These are phyloP conservation scores for Furcifer pardalis DNA, from an alignment of 2,797 vertebrate species.

Conservation along the genomic window DNA sequence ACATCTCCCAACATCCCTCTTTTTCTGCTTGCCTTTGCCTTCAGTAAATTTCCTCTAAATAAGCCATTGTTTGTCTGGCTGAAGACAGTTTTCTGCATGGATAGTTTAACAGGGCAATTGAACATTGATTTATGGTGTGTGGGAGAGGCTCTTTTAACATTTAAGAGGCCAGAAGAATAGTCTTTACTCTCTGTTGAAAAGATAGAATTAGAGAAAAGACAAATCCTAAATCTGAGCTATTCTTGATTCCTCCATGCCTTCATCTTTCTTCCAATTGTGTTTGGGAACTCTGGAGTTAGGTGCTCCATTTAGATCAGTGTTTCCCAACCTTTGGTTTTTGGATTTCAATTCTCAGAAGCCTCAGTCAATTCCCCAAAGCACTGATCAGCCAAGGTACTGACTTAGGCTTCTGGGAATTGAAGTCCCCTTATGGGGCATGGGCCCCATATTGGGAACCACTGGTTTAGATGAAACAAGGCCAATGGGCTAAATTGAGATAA, in stretches of 20 bases:
- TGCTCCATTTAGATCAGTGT: no score
- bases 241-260: neutral
- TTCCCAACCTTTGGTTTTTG: no score
- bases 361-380: no score
- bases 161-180: conserved; percentile 34
- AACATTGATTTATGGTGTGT: conserved; percentile 29
- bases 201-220: conserved; percentile 25
- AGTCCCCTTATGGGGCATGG: no score
- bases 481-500: conserved; percentile 18
- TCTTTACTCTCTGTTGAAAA: conserved; percentile 37
- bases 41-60: conserved; percentile 49
- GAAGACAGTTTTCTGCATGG: conserved; percentile 53
- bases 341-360: no score
- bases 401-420: no score
- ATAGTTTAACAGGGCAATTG: conserved; percentile 50
- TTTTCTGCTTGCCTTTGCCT: neutral
- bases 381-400: no score
- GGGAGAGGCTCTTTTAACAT: conserved; percentile 32
- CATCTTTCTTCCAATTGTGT: neutral
- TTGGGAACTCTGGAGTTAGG: neutral
- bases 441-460: no score
- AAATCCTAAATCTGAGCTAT: conserved; percentile 31
- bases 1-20: conserved; percentile 12
- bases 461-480: conserved; percentile 12
- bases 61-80: conserved; percentile 38